Evolutionary conservation across 2,888 invertebrate species (phyloP), one percentile per base, ranked within the genome.

Genomic region (Morpho deidamia): DNA sequence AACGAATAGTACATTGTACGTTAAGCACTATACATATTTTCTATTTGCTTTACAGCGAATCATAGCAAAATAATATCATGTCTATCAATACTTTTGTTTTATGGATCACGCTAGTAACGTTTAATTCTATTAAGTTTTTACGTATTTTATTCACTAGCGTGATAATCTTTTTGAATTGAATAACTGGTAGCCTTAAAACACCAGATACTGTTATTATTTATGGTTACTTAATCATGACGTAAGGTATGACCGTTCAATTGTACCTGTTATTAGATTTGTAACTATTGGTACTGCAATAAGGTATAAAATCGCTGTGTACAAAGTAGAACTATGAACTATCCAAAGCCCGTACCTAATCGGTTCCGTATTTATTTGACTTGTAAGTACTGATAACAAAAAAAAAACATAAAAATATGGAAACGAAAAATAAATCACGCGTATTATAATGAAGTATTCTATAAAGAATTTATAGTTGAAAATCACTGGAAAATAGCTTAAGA

Each of bases 381-480:
- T 47, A 57, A 53, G 54, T 44, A 47, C 45, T 42, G 37, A 38
- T 11, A 40, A n/a, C 40, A 44, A 53, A 53, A 51, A 53, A 49
- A 55, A 45, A 2, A 4, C 37, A 5, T 37, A 7, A 37, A 37
- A 37, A 37, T 10, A 37, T n/a, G 8, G 2, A 10, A 37, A 37
- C 37, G n/a, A 23, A 1, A 23, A 23, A 23, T 0, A 1, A 23
- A 5, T 0, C 3, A 5, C 23, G 23, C 1, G 23, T 3, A 23
- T 23, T 23, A 23, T 1, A 23, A 2, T 23, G 2, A 23, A 23
- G 0, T 23, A 23, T 23, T 23, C 23, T 23, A 5, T 23, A 23
- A n/a, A n/a, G n/a, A n/a, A n/a, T n/a, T n/a, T n/a, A n/a, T n/a
- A n/a, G n/a, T n/a, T n/a, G n/a, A n/a, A n/a, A n/a, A n/a, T n/a